Evolutionary conservation across 2,888 invertebrate species (phyloP).

Genomic region (Plebejus argus): DNA sequence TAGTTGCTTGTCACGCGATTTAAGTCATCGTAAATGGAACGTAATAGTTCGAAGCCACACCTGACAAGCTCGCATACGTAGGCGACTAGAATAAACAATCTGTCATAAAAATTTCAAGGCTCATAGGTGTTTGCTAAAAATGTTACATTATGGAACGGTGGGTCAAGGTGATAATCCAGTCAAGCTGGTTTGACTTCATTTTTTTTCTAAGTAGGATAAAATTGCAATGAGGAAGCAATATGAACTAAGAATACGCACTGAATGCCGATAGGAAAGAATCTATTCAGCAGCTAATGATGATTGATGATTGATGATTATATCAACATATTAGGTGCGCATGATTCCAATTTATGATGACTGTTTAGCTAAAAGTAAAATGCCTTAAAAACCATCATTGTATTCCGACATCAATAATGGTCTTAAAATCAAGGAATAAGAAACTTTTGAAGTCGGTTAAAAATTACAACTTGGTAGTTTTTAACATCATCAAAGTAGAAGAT

Average conservation of each 20-base stretch:
- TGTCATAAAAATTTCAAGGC: conserved; percentile 21
- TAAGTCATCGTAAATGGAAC: not conserved
- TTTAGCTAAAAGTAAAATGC: no score
- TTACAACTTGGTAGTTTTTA: not conserved
- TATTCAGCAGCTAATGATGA: not conserved
- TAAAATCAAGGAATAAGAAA: no score
- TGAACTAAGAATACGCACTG: not conserved
- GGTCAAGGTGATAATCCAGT: conserved; percentile 18
- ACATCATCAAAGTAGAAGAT: not conserved
- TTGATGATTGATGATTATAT: not conserved
- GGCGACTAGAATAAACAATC: conserved; percentile 16
- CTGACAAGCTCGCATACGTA: not conserved
- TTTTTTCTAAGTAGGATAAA: not conserved
- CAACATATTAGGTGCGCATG: not conserved
- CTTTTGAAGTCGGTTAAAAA: no score
- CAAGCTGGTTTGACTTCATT: not conserved
- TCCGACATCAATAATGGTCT: not conserved
- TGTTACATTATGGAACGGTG: not conserved
- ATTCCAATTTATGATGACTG: not conserved
- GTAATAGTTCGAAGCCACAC: conserved; percentile 9
- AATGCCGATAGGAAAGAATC: not conserved
- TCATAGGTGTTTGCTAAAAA: conserved; percentile 13
- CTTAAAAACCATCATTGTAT: not conserved
- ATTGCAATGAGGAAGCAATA: not conserved
- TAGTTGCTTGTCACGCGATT: conserved; percentile 13